phyloP scores from a whole-genome alignment of 2,113 vertebrate species.

The Scomber japonicus region DNA sequence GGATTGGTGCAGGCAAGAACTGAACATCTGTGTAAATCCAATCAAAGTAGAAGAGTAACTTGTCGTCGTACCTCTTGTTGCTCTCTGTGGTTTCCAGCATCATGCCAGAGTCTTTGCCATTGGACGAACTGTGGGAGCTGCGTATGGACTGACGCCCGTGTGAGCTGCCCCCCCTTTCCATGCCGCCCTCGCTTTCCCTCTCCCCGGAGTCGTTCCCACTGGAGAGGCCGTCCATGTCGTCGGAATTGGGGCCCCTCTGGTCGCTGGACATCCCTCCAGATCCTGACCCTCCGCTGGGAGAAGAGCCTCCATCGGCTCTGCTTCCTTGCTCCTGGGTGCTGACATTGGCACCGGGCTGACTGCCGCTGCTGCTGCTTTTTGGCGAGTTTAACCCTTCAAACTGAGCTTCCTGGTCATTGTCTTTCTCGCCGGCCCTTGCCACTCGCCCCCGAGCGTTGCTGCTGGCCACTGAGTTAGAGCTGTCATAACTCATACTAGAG shows the following conservation, averaged over 20 bases:
- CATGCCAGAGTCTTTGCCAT: constrained; percentile 91
- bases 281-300: constrained; percentile 70
- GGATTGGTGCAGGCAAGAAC: too few relatives aligned
- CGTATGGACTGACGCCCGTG: constrained; percentile 79
- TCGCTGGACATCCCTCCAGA: constrained; percentile 62
- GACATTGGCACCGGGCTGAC: constrained; percentile 22
- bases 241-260: constrained; percentile 75
- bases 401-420: constrained; percentile 29
- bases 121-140: constrained; percentile 90
- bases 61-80: constrained; percentile 84
- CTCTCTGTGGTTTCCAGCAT: constrained; percentile 90
- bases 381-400: constrained; percentile 30
- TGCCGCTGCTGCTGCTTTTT: background rate
- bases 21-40: too few relatives aligned
- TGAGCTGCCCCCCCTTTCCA: constrained; percentile 73
- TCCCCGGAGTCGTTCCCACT: constrained; percentile 92
- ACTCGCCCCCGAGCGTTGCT: constrained; percentile 60
- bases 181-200: constrained; percentile 83
- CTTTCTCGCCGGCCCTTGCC: constrained; percentile 52
- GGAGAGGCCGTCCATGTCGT: constrained; percentile 89
- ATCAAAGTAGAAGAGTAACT: too few relatives aligned
- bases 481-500: constrained; percentile 86
- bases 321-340: constrained; percentile 22
- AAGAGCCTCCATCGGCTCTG: constrained; percentile 26
- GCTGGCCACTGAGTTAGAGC: constrained; percentile 77